A percentile compares a stretch with the other conserved stretches of the same genome.
Conservation (phyloP, 2,797 vertebrate genomes). For the Eulemur coronatus region DNA sequence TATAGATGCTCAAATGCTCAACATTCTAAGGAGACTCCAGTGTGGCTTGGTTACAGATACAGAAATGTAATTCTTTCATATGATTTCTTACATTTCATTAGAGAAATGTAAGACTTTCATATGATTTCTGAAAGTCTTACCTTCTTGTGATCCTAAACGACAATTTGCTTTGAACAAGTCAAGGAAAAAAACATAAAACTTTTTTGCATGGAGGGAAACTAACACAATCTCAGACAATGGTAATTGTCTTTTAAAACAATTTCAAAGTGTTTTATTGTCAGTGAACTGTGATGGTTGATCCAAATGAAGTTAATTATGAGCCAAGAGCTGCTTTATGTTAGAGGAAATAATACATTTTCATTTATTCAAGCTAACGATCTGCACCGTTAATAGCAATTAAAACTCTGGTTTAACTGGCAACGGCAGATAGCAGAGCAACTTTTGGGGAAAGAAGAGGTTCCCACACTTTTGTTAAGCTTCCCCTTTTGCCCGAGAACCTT, state of each 20-base stretch:
- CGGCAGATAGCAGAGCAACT: neutral
- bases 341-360: neutral
- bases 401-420: neutral
- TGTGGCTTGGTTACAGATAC: neutral
- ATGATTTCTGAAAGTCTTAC: neutral
- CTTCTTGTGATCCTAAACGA: neutral
- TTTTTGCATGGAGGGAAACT: neutral
- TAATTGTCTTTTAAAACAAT: neutral
- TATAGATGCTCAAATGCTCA: neutral
- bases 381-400: neutral
- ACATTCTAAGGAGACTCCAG: neutral
- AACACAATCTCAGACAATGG: neutral
- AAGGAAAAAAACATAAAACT: neutral
- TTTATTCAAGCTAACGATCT: neutral
- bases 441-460: neutral
- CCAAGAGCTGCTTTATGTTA: neutral
- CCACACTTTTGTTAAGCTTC: neutral
- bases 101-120: no score
- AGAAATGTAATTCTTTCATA: neutral
- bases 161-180: neutral
- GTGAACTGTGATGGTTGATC: neutral
- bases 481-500: neutral
- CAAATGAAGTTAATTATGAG: neutral
- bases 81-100: neutral
- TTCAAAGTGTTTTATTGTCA: neutral